Evolutionary conservation across 2,888 invertebrate genomes (phyloP), one percentile per base, ranked within the genome.

Genomic region (Drosophila fulvimacula): DNA sequence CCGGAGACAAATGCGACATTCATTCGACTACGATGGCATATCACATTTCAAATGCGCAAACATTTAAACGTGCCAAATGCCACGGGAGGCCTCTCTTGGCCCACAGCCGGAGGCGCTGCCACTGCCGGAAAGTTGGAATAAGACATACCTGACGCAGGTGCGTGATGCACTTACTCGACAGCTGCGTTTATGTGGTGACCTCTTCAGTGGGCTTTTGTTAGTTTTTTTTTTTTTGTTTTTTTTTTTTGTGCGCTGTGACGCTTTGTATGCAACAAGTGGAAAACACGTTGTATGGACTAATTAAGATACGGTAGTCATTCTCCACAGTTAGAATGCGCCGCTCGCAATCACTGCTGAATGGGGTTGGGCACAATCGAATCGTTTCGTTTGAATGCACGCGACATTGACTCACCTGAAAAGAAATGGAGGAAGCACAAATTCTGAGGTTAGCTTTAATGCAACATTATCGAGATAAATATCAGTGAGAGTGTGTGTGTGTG

Each of bases 31-130:
- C 69, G 49, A n/a, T 48, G 39, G 21, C 66, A 64, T 79, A 79
- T 79, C 82, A 69, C 57, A 76, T 79, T 76, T 75, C 79, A 68
- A 82, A 79, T 71, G 64, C 49, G 70, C 76, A 71, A 82, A 79
- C 76, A 71, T 70, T 68, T 57, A 63, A 75, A 68, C 81, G 72
- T 67, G 73, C 59, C 62, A 62, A 79, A 78, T 58, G 60, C 51
- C 57, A 65, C 44, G 24, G 34, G n/a, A 19, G 59, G 10, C 53
- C 46, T 48, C 46, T 11, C 5, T 30, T 30, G 46, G 49, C 11
- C 17, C 32, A n/a, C 3, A n/a, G 39, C 19, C n/a, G 39, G 10
- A 17, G 60, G 48, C 2, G 19, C 11, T 41, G 41, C 15, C 32
- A n/a, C n/a, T 27, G 52, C 59, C 69, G 60, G 69, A 69, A 69